phyloP scores from a whole-genome alignment of 2,113 vertebrate species.

The Dipodomys ordii region DNA sequence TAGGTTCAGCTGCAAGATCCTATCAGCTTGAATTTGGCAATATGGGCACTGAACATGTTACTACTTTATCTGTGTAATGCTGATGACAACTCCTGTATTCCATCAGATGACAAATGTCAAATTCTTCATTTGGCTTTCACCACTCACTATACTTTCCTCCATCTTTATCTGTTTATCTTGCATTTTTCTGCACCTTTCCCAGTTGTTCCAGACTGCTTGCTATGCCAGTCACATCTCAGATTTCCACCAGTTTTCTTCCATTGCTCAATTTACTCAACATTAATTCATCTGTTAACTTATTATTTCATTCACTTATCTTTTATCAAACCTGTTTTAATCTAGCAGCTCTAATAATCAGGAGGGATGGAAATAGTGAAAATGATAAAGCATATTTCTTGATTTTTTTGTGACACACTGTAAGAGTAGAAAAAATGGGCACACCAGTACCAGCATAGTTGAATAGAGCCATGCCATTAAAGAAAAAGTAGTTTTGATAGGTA shows the following conservation, averaged over 20 bases:
- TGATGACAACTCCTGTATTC: not conserved
- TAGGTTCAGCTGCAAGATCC: not conserved
- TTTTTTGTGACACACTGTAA: not conserved
- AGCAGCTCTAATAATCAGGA: not conserved
- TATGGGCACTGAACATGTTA: not conserved
- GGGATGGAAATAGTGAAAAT: not conserved
- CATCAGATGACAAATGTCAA: not conserved
- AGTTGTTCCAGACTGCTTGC: not conserved
- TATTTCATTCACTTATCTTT: not conserved
- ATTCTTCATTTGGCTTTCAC: not conserved
- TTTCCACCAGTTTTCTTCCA: not conserved
- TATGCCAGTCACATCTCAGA: not conserved
- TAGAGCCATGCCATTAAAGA: not conserved
- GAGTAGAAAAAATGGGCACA: not conserved
- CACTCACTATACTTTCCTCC: not conserved
- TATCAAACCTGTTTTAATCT: not conserved
- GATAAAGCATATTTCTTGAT: not conserved
- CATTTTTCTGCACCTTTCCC: not conserved
- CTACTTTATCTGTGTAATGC: not conserved
- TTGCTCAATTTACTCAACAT: not conserved
- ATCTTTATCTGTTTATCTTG: not conserved
- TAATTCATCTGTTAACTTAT: not conserved
- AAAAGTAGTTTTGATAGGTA: not conserved
- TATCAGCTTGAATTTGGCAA: conserved; percentile 9
- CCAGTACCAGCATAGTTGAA: not conserved